Base-by-base conservation (phyloP, 2,797 vertebrate species). In the Petrocephalus sullivani region DNA sequence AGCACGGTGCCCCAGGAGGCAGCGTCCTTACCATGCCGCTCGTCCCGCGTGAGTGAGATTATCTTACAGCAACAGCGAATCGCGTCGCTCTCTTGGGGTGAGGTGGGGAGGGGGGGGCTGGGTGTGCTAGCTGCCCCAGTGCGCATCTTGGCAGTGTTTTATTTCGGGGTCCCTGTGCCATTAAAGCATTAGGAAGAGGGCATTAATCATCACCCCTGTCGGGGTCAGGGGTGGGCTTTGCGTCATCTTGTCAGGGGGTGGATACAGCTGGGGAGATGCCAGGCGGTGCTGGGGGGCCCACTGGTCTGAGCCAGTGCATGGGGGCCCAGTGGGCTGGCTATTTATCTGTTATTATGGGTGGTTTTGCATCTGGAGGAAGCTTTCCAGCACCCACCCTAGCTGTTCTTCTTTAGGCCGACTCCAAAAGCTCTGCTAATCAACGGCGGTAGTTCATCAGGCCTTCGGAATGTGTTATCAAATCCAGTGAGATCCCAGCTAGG, bases 1-100 rank as follows among this genome's bases (percentile, higher is more conserved):
- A 92, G 87, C 92, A 90, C 91, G 91, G 92, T 92, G 93, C 91
- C 89, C 28, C 87, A 90, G 90, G 92, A 92, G 93, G 90, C 92
- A 92, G 92, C 93, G 61, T 90, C 82, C 88, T 92, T 87, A 87
- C 89, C 89, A 89, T 88, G 91, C 75, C 90, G 54, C 91, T 90
- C 91, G 93, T 91, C 92, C 91, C 85, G 89, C 88, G 88, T 84
- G 87, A 90, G 87, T 16, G 91, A 87, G 89, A 90, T 87, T 75
- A 71, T 61, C 49, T 89, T 67, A 86, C 37, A n/a, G 82, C 46
- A 46, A 37, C 41, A 54, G 51, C 84, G 87, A 89, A 88, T 87
- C 78, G 58, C 37, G 10, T 61, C 56, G 54, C 21, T 0, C 37
- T 3, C 37, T 61, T n/a, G 41, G 54, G 81, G 83, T 0, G 2